These are phyloP conservation scores for Pachliopta kotzebuea DNA, from an alignment of 2,888 invertebrate genomes.

Conservation along the genomic window DNA sequence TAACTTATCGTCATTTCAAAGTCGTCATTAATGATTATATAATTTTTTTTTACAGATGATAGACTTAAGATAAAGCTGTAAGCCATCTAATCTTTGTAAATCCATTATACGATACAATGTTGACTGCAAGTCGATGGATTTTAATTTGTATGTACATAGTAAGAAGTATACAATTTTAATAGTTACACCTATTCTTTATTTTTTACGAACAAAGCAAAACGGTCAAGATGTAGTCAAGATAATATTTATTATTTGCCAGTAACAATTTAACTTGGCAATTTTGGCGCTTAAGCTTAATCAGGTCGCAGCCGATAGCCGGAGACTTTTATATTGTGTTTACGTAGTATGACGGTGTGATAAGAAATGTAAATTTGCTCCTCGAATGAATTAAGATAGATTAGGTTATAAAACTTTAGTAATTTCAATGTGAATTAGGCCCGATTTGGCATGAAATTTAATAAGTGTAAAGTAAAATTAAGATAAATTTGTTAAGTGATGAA, in stretches of 20 bases:
- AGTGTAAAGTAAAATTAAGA: neutral
- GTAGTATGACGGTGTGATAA: conserved; percentile 24
- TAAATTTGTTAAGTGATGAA: no score
- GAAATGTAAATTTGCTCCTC: conserved; percentile 28
- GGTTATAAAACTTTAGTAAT: conserved; percentile 25
- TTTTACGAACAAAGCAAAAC: conserved; percentile 4
- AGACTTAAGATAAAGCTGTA: no score
- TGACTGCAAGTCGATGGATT: neutral
- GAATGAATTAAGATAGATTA: conserved; percentile 30
- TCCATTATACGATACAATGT: neutral
- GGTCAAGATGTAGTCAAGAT: conserved; percentile 12
- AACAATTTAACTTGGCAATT: conserved; percentile 13
- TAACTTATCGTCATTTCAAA: conserved; percentile 15
- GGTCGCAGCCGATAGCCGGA: conserved; percentile 28
- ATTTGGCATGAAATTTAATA: conserved; percentile 5
- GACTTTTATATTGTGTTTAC: conserved; percentile 25
- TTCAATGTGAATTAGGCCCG: conserved; percentile 11
- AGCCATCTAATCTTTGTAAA: neutral
- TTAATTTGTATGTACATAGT: neutral
- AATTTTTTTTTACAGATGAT: no score
- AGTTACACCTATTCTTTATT: no score
- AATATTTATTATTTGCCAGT: conserved; percentile 28
- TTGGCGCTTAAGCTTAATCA: conserved; percentile 25
- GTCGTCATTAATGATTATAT: conserved; percentile 7
- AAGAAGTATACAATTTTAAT: no score